Evolutionary conservation across 2,888 invertebrate genomes (phyloP).

Genomic region (Aproaerema taeniolella): DNA sequence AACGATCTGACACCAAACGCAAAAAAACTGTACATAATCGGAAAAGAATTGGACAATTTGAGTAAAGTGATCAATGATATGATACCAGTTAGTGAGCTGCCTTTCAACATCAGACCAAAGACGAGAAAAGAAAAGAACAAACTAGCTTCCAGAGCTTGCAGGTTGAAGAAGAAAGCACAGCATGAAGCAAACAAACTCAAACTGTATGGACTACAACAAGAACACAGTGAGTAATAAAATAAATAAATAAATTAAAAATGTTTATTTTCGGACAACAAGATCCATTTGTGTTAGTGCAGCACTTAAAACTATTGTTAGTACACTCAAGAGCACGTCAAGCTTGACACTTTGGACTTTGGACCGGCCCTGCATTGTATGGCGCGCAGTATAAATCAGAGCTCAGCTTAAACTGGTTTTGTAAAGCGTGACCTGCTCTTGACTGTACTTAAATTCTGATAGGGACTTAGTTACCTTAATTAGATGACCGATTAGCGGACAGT

Average conservation of each 20-base stretch:
- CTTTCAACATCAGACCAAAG: constrained; percentile 91
- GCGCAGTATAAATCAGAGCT: no score
- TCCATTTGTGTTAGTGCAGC: no score
- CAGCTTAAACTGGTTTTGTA: no score
- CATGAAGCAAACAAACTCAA: constrained; percentile 99
- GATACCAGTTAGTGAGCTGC: constrained; percentile 96
- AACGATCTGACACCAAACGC: constrained; percentile 98
- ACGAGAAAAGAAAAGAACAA: constrained; percentile 99
- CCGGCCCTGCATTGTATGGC: neutral
- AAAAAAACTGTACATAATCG: constrained; percentile 92
- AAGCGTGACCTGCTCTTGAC: no score
- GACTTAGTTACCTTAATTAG: no score
- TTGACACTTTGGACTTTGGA: neutral
- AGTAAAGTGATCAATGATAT: constrained; percentile 95
- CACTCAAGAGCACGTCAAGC: no score
- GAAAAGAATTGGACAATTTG: constrained; percentile 93
- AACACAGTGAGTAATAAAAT: constrained; percentile 92
- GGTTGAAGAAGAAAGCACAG: constrained; percentile 98
- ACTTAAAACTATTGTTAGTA: no score
- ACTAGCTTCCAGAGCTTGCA: constrained; percentile 96
- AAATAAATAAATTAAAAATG: no score
- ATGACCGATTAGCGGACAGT: no score
- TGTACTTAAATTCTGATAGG: no score
- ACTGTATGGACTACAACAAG: constrained; percentile 93
- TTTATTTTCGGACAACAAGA: no score